A percentile compares a stretch with the other conserved stretches of the same genome.
Conservation (phyloP, 2,888 invertebrate species). For the Chironomus tentans region DNA sequence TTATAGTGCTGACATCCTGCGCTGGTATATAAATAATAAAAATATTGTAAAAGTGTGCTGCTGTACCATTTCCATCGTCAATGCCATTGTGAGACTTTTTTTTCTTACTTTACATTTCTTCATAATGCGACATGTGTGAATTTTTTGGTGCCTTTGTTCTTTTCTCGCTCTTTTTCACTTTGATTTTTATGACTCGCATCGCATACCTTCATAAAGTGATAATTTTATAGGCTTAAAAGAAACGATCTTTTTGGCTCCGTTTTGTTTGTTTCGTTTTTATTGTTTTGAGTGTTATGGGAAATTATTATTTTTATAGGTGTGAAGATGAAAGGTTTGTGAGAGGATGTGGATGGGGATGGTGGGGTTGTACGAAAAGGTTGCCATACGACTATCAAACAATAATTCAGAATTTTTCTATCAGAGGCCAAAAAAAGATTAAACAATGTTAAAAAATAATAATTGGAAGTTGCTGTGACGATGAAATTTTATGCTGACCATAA, state of each 20-base stretch:
- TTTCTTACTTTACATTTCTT: neutral
- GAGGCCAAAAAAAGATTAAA: no score
- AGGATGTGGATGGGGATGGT: no score
- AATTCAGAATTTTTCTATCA: no score
- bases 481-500: no score
- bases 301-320: neutral
- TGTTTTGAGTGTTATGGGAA: neutral
- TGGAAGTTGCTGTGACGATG: no score
- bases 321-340: no score
- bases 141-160: neutral
- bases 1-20: constrained; percentile 18
- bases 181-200: neutral
- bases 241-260: no score
- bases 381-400: no score
- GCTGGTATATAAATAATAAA: neutral
- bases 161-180: neutral
- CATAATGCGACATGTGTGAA: neutral
- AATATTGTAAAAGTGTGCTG: neutral
- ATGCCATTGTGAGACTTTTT: neutral
- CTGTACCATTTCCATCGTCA: neutral
- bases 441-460: no score
- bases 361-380: no score
- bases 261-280: neutral
- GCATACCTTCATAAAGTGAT: neutral
- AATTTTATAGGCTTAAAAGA: neutral